phyloP scores from a whole-genome alignment of 2,113 vertebrate species.

The Tachycineta bicolor region DNA sequence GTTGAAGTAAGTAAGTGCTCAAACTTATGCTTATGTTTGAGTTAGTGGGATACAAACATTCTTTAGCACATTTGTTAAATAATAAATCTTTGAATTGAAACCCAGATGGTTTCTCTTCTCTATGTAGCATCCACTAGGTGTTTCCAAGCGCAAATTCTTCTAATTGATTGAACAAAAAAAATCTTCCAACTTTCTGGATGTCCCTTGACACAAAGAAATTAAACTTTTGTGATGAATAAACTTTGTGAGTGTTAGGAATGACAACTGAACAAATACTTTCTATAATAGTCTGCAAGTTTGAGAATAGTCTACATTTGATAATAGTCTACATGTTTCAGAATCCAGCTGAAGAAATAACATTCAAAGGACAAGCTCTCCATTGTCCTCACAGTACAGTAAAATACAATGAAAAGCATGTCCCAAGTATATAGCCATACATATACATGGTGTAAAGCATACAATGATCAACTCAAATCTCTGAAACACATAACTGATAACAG shows the following conservation, averaged over 20 bases:
- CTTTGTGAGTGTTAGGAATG: neutral
- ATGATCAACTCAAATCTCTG: constrained; percentile 50
- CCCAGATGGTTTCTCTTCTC: neutral
- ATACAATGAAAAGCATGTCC: constrained; percentile 63
- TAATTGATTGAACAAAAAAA: neutral
- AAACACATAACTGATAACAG: constrained; percentile 64
- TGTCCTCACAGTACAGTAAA: neutral
- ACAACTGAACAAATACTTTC: neutral
- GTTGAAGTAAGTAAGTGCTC: neutral
- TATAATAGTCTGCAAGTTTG: neutral
- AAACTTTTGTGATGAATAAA: neutral
- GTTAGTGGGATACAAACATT: neutral
- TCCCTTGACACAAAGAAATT: neutral
- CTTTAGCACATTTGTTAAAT: neutral
- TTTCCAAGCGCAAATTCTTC: neutral
- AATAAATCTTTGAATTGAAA: neutral
- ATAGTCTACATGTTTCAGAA: neutral
- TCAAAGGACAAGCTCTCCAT: constrained; percentile 26
- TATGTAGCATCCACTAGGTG: neutral
- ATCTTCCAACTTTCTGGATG: neutral
- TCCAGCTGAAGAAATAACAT: constrained; percentile 53
- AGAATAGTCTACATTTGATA: no score
- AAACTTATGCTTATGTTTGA: neutral
- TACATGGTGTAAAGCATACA: constrained; percentile 61
- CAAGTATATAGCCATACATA: constrained; percentile 45